phyloP scores from a whole-genome alignment of 2,797 vertebrate species.

The Anisognathus igniventris region DNA sequence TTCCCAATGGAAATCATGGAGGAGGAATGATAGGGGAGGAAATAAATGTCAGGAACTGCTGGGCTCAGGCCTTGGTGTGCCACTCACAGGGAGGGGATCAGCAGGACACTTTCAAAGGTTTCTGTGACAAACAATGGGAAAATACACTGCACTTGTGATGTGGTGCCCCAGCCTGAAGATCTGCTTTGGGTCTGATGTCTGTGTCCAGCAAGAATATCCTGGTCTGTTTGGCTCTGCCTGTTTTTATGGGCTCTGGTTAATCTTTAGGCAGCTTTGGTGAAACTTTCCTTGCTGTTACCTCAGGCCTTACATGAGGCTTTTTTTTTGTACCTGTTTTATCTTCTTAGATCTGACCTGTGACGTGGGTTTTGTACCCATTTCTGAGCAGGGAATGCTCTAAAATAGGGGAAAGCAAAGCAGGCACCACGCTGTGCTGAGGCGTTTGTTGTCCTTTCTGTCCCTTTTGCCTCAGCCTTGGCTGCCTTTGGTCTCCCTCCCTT shows the following conservation, averaged over 20 bases:
- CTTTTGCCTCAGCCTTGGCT: background rate
- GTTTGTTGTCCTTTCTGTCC: background rate
- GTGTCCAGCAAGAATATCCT: background rate
- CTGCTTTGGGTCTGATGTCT: background rate
- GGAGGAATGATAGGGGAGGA: background rate
- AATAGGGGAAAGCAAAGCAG: background rate
- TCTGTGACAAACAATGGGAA: background rate
- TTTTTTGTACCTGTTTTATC: background rate
- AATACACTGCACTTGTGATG: accelerated
- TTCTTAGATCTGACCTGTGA: background rate
- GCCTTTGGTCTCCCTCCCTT: background rate
- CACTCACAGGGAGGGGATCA: background rate
- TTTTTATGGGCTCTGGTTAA: background rate
- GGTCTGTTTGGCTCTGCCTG: background rate
- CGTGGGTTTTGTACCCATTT: background rate
- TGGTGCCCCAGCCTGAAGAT: background rate
- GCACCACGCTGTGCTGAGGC: accelerated
- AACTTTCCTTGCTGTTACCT: background rate
- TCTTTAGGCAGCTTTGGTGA: background rate
- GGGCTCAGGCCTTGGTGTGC: background rate
- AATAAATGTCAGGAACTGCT: background rate
- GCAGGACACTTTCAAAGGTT: background rate
- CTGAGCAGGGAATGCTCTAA: background rate
- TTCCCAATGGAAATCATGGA: background rate
- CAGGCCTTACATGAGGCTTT: accelerated